phyloP scores from a whole-genome alignment of 2,113 vertebrate genomes.

The Alosa alosa region DNA sequence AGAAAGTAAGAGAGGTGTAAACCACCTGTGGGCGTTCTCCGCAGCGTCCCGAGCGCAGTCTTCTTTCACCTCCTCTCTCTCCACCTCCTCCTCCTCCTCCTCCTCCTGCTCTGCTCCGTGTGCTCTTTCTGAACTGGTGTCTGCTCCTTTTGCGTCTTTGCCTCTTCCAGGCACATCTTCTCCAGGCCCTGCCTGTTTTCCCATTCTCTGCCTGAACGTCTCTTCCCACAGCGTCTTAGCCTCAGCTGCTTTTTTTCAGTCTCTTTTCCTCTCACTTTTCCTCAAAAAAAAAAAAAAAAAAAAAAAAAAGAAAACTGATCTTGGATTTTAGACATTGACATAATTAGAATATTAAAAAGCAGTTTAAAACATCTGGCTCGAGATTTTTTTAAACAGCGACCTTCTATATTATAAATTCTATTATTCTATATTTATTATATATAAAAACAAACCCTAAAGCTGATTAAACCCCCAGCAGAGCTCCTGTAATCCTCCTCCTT shows the following conservation, averaged over 20 bases:
- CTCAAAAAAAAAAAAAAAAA: not conserved
- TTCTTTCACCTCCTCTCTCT: constrained; percentile 9
- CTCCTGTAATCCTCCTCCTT: constrained; percentile 31
- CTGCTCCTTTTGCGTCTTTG: not conserved
- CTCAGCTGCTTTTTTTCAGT: not conserved
- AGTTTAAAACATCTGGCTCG: not conserved
- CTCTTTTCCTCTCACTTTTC: not conserved
- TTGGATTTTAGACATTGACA: not conserved
- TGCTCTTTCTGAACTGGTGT: not conserved
- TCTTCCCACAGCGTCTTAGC: not conserved
- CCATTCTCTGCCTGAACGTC: not conserved
- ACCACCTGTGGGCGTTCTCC: not conserved
- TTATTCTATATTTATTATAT: no score
- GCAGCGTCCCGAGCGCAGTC: not conserved
- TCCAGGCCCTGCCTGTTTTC: not conserved
- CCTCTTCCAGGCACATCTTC: not conserved
- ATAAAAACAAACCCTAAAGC: not conserved
- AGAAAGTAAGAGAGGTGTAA: constrained; percentile 74
- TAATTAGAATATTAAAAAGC: not conserved
- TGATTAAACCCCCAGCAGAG: not conserved
- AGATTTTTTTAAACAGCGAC: not conserved
- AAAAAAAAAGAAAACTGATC: not conserved
- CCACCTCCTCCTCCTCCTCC: not conserved
- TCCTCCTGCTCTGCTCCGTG: constrained; percentile 2
- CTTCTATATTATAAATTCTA: no score